Evolutionary conservation across 2,888 invertebrate species (phyloP), one percentile per base, ranked within the genome.

Genomic region (Drosophila meridiana): DNA sequence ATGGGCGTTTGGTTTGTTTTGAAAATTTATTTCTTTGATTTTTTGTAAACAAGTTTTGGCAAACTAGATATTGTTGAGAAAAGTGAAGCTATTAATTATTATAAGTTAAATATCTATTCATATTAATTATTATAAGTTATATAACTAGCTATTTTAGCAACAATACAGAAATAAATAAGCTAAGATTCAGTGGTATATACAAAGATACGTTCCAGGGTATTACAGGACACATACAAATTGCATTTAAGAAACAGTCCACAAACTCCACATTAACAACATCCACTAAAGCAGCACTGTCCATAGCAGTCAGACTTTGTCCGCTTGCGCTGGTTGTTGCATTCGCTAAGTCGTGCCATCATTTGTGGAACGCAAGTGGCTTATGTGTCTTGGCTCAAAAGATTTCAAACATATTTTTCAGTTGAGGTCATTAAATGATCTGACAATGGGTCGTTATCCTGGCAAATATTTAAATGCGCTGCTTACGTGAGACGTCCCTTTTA

Each of bases 401-500:
- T 52, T 68, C 20, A 7, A 53, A 47, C 26, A 43, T 28, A 32
- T 32, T 43, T 62, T 56, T 45, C 60, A 20, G 47, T 48, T 65
- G 38, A 9, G 61, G 45, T 34, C 57, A 64, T 70, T 77, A 61
- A 58, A 70, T 58, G 57, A 74, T 66, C 70, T 64, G 52, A 63
- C 50, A 66, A 56, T 55, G 62, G 60, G 34, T 45, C 62, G 47
- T 38, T 69, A 63, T 34, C 9, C 40, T 55, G 61, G 50, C 65
- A 83, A 82, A 83, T 83, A 85, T 88, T 83, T 88, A 82, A 86
- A 85, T 86, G 82, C 76, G 76, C 78, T 78, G 73, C 75, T 84
- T 84, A 84, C 87, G 84, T 84, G 87, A 59, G 69, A 65, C 58
- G 70, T 68, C 62, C 76, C 55, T 68, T 82, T 77, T 69, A 77